Conservation (phyloP, 1,140 invertebrate species). For the Euura saliciscinereae region DNA sequence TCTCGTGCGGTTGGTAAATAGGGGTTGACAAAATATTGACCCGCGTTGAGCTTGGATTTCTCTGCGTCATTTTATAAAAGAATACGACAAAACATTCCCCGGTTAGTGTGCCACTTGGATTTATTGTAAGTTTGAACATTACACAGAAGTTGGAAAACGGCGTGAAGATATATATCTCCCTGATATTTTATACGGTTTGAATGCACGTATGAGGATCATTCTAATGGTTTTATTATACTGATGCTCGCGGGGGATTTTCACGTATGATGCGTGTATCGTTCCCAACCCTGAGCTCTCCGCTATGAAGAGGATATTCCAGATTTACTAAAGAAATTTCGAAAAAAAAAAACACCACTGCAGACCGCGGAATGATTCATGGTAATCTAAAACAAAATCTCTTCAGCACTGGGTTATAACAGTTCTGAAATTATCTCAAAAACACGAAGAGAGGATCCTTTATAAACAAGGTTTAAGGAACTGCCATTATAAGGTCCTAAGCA, state of each 20-base stretch:
- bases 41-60: not conserved
- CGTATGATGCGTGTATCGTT: conserved; percentile 27
- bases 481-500: conserved; percentile 48
- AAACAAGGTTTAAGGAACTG: not conserved
- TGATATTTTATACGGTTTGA: conserved; percentile 53
- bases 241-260: conserved; percentile 23
- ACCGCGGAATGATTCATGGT: too few species aligned
- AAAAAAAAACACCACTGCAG: not conserved
- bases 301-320: not conserved
- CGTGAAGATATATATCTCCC: conserved; percentile 48
- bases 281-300: conserved; percentile 14
- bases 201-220: conserved; percentile 48
- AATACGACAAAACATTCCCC: conserved; percentile 37
- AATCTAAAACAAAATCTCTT: too few species aligned
- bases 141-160: conserved; percentile 56
- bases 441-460: not conserved
- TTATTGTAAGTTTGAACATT: conserved; percentile 56
- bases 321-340: not conserved
- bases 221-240: conserved; percentile 51
- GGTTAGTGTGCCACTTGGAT: conserved; percentile 40
- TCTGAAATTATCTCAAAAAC: too few species aligned
- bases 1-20: conserved; percentile 34
- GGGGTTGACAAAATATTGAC: conserved; percentile 42
- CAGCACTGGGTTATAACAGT: too few species aligned
- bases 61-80: not conserved